Conservation (phyloP, 2,797 vertebrate genomes). For the Spinus pinus region DNA sequence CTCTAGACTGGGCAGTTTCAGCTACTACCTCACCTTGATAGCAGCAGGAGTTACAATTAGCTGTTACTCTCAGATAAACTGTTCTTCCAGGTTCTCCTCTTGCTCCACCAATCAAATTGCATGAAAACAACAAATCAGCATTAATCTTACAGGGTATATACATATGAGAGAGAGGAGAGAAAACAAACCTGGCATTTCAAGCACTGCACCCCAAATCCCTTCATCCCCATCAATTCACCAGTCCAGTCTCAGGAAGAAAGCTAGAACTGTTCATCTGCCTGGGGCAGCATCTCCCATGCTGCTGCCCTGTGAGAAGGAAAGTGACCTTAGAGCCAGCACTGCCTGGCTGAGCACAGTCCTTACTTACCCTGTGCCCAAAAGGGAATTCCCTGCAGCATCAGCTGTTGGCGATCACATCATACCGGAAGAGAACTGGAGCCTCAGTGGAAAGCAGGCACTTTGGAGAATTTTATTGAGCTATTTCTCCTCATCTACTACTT, state of each 20-base stretch:
- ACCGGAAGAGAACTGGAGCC: background rate
- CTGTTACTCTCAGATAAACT: background rate
- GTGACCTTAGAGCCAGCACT: background rate
- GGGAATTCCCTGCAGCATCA: background rate
- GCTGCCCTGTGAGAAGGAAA: background rate
- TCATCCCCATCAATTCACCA: background rate
- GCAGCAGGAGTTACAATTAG: background rate
- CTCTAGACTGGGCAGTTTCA: background rate
- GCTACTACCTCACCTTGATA: accelerated
- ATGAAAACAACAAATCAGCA: background rate
- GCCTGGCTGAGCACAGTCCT: background rate
- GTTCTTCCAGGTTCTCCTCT: background rate
- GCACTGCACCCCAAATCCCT: background rate
- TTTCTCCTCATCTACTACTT: background rate
- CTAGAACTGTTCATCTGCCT: background rate
- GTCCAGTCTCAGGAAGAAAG: background rate
- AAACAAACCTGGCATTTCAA: background rate
- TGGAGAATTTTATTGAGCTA: background rate
- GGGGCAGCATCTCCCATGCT: background rate
- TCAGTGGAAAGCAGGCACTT: background rate
- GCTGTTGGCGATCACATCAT: accelerated
- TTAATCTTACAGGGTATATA: background rate
- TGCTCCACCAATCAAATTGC: background rate
- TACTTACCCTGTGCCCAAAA: background rate
- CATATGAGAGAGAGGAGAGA: background rate